Evolutionary conservation across 2,113 vertebrate genomes (phyloP), one percentile per base, ranked within the genome.

Genomic region (Saguinus midas): DNA sequence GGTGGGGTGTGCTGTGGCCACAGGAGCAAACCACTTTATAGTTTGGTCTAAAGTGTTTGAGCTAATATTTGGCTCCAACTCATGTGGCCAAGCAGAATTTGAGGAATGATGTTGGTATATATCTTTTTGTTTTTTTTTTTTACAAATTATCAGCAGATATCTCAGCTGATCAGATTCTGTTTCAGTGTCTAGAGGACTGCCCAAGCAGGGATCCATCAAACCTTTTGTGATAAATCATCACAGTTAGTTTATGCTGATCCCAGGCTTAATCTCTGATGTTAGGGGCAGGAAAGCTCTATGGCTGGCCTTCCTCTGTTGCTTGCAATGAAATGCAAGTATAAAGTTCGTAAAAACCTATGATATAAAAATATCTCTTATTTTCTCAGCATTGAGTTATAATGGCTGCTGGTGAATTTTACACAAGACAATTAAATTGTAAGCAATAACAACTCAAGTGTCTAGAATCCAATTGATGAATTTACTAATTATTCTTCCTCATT

Each of bases 351-450:
- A 87, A 32, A 55, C 79, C 10, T 3, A 1, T 20, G 64, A 75
- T 0, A 2, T 18, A 37, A 70, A 76, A 91, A 70, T 57, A 7
- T 64, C 61, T 87, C 50, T 72, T 12, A 12, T 8, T 3, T 20
- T 58, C 64, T 90, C 21, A 2, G 50, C n/a, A 72, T 58, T 78
- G 37, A 70, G 58, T 85, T 88, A 66, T 11, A 48, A 52, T 27
- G 57, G 20, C 35, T 73, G 48, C 70, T 83, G 68, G 20, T 55
- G 70, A 87, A 79, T 94, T 85, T 94, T 66, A 78, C 68, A 78
- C 52, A 57, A 40, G 96, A 92, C 61, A 78, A 43, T 80, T 13
- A 87, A 87, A 68, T 1, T 86, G 25, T 48, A 57, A 94, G 72
- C 66, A 58, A 3, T 32, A 75, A 45, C 35, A 79, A 32, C 3